Evolutionary conservation across 2,113 vertebrate genomes (phyloP).

Genomic region (Leuciscus idus): DNA sequence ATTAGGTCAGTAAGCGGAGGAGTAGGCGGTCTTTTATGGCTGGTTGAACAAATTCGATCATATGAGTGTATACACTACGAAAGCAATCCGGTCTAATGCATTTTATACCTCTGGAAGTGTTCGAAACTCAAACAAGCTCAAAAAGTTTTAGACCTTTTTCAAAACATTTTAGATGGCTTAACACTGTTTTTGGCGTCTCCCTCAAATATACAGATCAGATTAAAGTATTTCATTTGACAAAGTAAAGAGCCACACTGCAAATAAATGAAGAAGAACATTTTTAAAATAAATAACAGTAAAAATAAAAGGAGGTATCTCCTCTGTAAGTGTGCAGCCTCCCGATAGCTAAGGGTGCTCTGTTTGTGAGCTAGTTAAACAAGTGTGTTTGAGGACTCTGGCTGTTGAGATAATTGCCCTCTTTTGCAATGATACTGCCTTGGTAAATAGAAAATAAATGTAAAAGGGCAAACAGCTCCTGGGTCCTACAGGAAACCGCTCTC

Average conservation of each 20-base stretch:
- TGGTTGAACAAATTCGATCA: too few relatives aligned
- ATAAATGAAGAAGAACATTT: background rate
- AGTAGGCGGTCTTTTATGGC: too few relatives aligned
- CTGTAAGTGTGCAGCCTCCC: background rate
- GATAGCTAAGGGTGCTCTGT: background rate
- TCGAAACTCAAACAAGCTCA: too few relatives aligned
- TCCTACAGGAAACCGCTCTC: slow-evolving; percentile 21
- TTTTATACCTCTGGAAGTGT: too few relatives aligned
- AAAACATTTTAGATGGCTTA: too few relatives aligned
- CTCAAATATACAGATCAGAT: background rate
- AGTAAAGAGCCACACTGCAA: background rate
- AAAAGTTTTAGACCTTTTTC: too few relatives aligned
- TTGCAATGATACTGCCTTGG: slow-evolving; percentile 31
- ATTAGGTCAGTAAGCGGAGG: too few relatives aligned
- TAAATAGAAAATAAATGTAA: slow-evolving; percentile 44
- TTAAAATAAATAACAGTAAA: background rate
- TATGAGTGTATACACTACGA: too few relatives aligned
- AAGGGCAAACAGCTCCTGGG: slow-evolving; percentile 28
- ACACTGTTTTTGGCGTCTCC: too few relatives aligned
- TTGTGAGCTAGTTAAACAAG: slow-evolving; percentile 30
- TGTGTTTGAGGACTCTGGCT: slow-evolving; percentile 4
- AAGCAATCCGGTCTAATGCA: too few relatives aligned
- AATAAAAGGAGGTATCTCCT: background rate
- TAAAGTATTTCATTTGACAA: background rate
- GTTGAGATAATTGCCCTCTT: slow-evolving; percentile 45